Conservation (phyloP, 2,888 invertebrate genomes). For the Drosophila monieri region DNA sequence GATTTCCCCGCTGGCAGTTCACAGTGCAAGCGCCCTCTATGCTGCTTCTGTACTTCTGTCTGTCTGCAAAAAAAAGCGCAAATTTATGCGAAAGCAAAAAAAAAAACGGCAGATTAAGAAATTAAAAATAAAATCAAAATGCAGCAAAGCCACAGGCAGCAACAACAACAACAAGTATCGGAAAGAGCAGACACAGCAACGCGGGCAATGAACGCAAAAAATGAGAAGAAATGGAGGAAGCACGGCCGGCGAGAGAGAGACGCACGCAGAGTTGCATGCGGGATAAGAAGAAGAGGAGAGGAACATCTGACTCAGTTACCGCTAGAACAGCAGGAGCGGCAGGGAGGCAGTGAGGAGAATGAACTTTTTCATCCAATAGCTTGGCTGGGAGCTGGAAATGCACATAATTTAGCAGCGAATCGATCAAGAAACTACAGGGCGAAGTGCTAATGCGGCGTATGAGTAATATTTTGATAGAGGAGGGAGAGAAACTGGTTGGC, state of each 20-base stretch:
- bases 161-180: constrained; percentile 15
- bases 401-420: constrained; percentile 57
- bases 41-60: neutral
- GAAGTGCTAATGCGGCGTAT: constrained; percentile 52
- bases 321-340: neutral
- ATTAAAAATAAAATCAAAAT: constrained; percentile 64
- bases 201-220: constrained; percentile 75
- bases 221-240: constrained; percentile 42
- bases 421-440: constrained; percentile 5
- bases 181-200: constrained; percentile 43
- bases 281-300: constrained; percentile 39
- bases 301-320: constrained; percentile 69
- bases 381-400: constrained; percentile 49
- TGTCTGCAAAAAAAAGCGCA: constrained; percentile 9
- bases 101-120: constrained; percentile 60
- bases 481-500: constrained; percentile 34
- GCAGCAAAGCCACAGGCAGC: constrained; percentile 46
- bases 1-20: constrained; percentile 12
- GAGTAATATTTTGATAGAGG: constrained; percentile 52
- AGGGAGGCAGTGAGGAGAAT: constrained; percentile 39
- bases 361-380: constrained; percentile 51
- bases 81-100: constrained; percentile 22
- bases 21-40: constrained; percentile 5
- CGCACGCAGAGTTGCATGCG: constrained; percentile 10
- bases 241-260: constrained; percentile 54